Base-by-base conservation (phyloP, 2,797 vertebrate species). In the Hypotaenidia okinawae region DNA sequence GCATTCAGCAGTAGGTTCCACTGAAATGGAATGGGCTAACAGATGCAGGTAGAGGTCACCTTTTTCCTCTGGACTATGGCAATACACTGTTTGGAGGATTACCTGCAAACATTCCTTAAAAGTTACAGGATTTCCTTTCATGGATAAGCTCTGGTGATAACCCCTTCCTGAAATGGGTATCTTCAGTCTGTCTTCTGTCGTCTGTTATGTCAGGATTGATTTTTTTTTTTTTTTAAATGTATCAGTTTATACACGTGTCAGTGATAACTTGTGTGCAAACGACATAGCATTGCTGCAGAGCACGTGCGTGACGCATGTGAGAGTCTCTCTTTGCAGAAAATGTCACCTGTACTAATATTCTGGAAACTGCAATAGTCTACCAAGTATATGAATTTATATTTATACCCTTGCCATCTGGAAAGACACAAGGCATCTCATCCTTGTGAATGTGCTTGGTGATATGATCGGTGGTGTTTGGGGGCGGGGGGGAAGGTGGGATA, bases 271-370 rank as follows among this genome's bases (percentile, higher is more conserved):
- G 28, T 13, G 24, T 75, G 13, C 24, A 28, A 51, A 43, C 4
- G 11, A 11, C 35, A 7, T 3, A 64, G 24, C 27, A 7, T 37
- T 58, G 27, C 58, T 84, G 27, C 63, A 52, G 35, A 72, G 27
- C 24, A 68, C 0, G 0, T n/a, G 7, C 17, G 3, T 62, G 58
- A 16, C 9, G 5, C 0, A 0, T 30, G 10, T n/a, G 28, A 49
- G 61, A 85, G 28, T 68, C 15, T 70, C 11, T 63, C 15, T 90
- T 49, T 61, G 28, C 19, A 76, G 58, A 87, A 81, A 37, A 52
- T 39, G 14, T 33, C 58, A 70, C 58, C 58, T 87, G 23, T 63
- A 24, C 37, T 84, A 69, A 55, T 66, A 54, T 16, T 69, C 16
- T 37, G 12, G 52, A 74, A 83, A 58, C 28, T 32, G 16, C 17